Percentiles rank a stretch among this genome's conserved stretches.
These are phyloP conservation scores for Cyphomyrus plagiostoma DNA, from an alignment of 2,113 vertebrate species.

Conservation along the genomic window DNA sequence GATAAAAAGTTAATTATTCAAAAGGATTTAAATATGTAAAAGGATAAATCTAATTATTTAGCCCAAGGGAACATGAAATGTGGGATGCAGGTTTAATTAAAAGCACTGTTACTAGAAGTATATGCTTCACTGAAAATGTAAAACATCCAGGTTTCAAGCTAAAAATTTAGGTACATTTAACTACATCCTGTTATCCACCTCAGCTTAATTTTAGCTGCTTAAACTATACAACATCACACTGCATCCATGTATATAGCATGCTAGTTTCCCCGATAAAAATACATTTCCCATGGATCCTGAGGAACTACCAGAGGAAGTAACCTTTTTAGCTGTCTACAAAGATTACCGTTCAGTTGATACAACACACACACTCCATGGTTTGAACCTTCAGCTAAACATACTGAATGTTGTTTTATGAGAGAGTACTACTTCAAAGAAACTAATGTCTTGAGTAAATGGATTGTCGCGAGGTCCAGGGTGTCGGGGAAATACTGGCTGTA, in stretches of 20 bases:
- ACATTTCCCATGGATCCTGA: neutral
- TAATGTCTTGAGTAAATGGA: neutral
- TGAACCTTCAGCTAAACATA: neutral
- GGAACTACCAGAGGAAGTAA: neutral
- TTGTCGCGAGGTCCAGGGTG: neutral
- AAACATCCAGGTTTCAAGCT: neutral
- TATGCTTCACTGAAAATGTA: neutral
- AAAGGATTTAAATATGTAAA: neutral
- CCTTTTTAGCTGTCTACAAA: neutral
- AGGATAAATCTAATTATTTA: neutral
- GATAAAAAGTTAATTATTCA: neutral
- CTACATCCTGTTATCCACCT: neutral
- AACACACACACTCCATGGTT: neutral
- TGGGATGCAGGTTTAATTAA: slow-evolving; percentile 3
- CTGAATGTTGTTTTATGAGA: neutral
- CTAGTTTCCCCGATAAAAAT: neutral
- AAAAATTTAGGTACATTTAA: neutral
- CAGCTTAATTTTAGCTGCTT: neutral
- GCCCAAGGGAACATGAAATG: neutral
- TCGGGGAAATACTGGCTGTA: neutral
- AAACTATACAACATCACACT: neutral
- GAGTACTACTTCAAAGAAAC: neutral
- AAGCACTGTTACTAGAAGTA: neutral
- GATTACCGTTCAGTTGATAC: neutral
- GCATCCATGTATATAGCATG: neutral